phyloP scores from a whole-genome alignment of 2,797 vertebrate species.

The Yasuhikotakia modesta region DNA sequence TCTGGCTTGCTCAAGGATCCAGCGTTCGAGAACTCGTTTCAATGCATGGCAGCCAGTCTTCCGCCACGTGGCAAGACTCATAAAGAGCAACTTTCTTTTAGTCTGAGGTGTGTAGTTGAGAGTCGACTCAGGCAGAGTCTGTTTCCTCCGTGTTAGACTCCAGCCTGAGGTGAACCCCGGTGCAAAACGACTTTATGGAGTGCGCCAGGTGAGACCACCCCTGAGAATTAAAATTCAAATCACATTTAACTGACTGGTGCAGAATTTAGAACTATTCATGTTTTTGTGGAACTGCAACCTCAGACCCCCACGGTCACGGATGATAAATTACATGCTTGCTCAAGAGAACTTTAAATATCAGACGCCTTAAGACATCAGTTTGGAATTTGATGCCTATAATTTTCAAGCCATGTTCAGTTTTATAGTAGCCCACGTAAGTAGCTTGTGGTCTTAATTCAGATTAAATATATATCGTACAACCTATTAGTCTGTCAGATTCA shows the following conservation, averaged over 20 bases:
- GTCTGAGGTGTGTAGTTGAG: conserved; percentile 60
- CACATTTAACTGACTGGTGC: not conserved
- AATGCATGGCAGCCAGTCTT: conserved; percentile 48
- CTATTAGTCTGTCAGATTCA: conserved; percentile 17
- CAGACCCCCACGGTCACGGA: conserved; percentile 22
- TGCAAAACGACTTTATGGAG: conserved; percentile 59
- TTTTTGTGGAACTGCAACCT: conserved; percentile 44
- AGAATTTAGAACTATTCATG: not conserved
- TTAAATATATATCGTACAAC: conserved; percentile 31
- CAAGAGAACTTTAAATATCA: conserved; percentile 47
- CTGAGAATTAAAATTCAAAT: conserved; percentile 35
- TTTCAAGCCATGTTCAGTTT: conserved; percentile 52
- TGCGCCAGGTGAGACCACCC: conserved; percentile 41
- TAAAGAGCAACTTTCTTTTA: conserved; percentile 57
- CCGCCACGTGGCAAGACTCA: conserved; percentile 64
- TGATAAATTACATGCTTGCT: conserved; percentile 54
- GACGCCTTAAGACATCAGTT: conserved; percentile 47
- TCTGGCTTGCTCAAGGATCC: conserved; percentile 45
- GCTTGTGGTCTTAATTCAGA: conserved; percentile 62
- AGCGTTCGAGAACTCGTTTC: conserved; percentile 40
- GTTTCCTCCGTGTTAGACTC: conserved; percentile 64
- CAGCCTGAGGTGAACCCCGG: conserved; percentile 63
- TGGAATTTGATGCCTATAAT: conserved; percentile 51
- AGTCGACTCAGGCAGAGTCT: conserved; percentile 52
- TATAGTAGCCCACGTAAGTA: conserved; percentile 34